Evolutionary conservation across 2,113 vertebrate genomes (phyloP).

Genomic region (Bathybates hornii): DNA sequence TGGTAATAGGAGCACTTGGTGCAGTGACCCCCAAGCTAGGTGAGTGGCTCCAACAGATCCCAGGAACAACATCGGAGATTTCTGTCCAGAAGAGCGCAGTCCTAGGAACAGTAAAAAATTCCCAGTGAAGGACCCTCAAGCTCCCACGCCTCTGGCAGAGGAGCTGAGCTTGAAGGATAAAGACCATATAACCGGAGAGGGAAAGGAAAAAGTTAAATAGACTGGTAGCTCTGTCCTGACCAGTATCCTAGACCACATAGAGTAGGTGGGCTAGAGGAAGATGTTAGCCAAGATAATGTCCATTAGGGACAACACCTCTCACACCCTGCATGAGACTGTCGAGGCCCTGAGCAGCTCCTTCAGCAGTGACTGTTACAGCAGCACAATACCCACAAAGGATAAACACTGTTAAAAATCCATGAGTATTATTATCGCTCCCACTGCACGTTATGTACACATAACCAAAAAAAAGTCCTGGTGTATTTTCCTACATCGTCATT

Average conservation of each 20-base stretch:
- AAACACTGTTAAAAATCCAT: not conserved
- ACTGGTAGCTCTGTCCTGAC: no score
- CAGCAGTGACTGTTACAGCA: not conserved
- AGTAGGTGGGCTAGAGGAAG: not conserved
- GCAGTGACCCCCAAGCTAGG: not conserved
- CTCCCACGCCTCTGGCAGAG: not conserved
- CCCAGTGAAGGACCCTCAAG: not conserved
- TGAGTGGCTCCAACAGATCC: not conserved
- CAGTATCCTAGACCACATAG: not conserved
- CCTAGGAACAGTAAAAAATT: not conserved
- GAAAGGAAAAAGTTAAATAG: no score
- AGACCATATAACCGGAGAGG: not conserved
- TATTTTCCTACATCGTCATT: not conserved
- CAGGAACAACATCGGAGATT: rapidly evolving
- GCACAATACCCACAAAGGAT: not conserved
- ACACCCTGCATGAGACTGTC: not conserved
- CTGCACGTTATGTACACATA: not conserved
- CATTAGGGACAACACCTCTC: not conserved
- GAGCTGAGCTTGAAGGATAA: not conserved
- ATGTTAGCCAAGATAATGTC: not conserved
- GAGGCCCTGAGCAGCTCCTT: not conserved
- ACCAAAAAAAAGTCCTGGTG: not conserved
- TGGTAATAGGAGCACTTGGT: rapidly evolving
- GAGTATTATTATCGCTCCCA: not conserved
- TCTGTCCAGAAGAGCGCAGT: not conserved